These are phyloP conservation scores for Astreopora myriophthalma DNA, from an alignment of 64 coral and sea anemone species.

Conservation along the genomic window DNA sequence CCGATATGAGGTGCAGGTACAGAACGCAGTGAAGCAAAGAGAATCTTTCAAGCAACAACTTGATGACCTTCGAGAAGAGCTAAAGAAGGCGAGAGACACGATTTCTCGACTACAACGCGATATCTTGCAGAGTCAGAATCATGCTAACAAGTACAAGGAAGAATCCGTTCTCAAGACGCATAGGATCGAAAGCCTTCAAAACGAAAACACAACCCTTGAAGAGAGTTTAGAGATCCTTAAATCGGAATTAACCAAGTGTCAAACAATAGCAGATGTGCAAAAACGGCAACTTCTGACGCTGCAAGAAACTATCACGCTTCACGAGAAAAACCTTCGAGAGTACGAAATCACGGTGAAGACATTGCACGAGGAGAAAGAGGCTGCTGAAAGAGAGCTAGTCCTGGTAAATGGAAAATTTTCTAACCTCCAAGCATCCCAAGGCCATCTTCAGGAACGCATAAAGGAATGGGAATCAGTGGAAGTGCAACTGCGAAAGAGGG, in stretches of 20 bases:
- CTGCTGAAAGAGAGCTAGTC: conserved; percentile 41
- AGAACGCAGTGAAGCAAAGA: conserved; percentile 60
- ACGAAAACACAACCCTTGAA: conserved; percentile 35
- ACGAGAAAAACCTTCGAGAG: conserved; percentile 57
- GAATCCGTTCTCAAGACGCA: conserved; percentile 63
- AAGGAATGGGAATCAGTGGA: conserved; percentile 82
- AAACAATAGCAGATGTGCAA: conserved; percentile 56
- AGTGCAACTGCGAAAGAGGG: conserved; percentile 57
- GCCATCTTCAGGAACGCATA: conserved; percentile 56
- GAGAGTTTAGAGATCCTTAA: conserved; percentile 52
- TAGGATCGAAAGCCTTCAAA: conserved; percentile 49
- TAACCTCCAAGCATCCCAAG: conserved; percentile 25
- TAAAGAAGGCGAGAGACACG: conserved; percentile 52
- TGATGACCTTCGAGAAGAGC: conserved; percentile 60
- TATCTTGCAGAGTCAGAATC: conserved; percentile 52
- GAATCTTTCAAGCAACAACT: conserved; percentile 64
- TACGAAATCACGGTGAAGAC: conserved; percentile 30
- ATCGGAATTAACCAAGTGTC: conserved; percentile 27
- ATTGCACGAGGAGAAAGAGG: conserved; percentile 27
- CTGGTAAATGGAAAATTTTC: conserved; percentile 32
- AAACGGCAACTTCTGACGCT: conserved; percentile 16
- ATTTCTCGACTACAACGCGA: conserved; percentile 59
- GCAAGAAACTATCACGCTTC: conserved; percentile 44
- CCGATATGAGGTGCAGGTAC: conserved; percentile 80
- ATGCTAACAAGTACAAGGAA: conserved; percentile 67